Percentiles rank a stretch among this genome's conserved stretches.
phyloP scores from a whole-genome alignment of 2,888 invertebrate species.

The Chloroclysta siterata region DNA sequence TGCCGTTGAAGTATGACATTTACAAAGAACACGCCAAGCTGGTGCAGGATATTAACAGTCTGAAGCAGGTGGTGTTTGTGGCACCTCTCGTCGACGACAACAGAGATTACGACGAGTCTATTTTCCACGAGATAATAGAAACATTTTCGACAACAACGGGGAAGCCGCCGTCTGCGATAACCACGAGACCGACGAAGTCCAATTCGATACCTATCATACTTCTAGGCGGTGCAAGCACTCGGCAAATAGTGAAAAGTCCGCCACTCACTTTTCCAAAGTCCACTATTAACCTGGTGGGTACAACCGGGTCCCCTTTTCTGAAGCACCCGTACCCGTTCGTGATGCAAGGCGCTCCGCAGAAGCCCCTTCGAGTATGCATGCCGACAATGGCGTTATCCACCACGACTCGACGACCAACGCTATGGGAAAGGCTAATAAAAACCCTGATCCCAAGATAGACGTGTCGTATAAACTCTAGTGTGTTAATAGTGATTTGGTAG shows the following conservation, averaged over 20 bases:
- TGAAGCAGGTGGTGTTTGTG: constrained; percentile 68
- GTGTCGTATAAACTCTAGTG: neutral
- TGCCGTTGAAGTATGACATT: constrained; percentile 61
- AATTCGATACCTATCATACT: constrained; percentile 66
- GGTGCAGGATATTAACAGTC: constrained; percentile 76
- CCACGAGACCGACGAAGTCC: constrained; percentile 49
- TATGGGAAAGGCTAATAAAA: constrained; percentile 68
- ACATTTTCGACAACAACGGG: constrained; percentile 57
- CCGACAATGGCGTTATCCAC: constrained; percentile 51
- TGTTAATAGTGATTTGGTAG: constrained; percentile 19
- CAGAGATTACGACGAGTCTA: constrained; percentile 74
- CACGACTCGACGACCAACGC: constrained; percentile 59
- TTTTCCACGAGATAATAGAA: constrained; percentile 74
- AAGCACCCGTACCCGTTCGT: constrained; percentile 76
- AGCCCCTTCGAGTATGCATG: constrained; percentile 70
- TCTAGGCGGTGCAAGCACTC: constrained; percentile 68
- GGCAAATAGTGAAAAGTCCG: constrained; percentile 60
- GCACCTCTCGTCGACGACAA: constrained; percentile 64
- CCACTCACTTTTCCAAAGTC: constrained; percentile 61
- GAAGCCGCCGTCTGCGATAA: constrained; percentile 21
- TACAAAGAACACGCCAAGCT: constrained; percentile 77
- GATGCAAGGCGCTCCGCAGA: constrained; percentile 46
- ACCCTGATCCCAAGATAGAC: constrained; percentile 66
- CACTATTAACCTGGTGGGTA: constrained; percentile 68
- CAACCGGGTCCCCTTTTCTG: constrained; percentile 65